Evolutionary conservation across 2,888 invertebrate genomes (phyloP), one percentile per base, ranked within the genome.

Genomic region (Chloroclysta siterata): DNA sequence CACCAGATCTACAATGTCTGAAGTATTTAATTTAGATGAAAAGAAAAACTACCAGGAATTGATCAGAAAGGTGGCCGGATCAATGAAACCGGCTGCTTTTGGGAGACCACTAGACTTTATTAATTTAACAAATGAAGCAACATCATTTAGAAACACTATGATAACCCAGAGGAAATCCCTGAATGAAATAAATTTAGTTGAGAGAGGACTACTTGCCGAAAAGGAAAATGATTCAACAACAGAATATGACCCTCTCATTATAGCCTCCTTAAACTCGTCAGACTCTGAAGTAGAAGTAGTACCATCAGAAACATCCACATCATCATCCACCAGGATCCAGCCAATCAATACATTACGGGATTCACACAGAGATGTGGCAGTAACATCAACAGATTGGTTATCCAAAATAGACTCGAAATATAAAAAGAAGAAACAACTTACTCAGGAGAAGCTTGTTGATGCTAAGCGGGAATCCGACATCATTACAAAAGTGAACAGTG

Each of bases 281-380:
- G 93, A 93, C 74, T 90, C 92, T 10, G 93, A 93, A 67, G 70
- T 91, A 14, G 92, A 93, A 71, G 69, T 90, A 57, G 80, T 87
- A 41, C 85, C 87, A 5, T 92, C 93, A 0, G 93, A 90, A 60
- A 78, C 89, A 5, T 91, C 93, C 0, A 85, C 87, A 2, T 78
- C 88, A 28, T 92, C 93, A 0, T 90, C 90, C 0, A 72, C 80
- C 8, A 84, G 77, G 69, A 84, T 93, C 51, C 83, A 85, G 39
- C 89, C 86, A 4, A 83, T 94, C 13, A 96, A 95, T 77, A 90
- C 95, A 33, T 84, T 95, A 22, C 92, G 93, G 72, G 94, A 94
- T 29, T 91, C 94, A 4, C 86, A 94, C n/a, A 94, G 89, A 73
- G 89, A 93, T 28, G 90, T 87, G 17, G 88, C 91, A 0, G 79